Base-by-base conservation (phyloP, 35 echinoderm and acorn worm genomes). In the Ophioderma brevispina region DNA sequence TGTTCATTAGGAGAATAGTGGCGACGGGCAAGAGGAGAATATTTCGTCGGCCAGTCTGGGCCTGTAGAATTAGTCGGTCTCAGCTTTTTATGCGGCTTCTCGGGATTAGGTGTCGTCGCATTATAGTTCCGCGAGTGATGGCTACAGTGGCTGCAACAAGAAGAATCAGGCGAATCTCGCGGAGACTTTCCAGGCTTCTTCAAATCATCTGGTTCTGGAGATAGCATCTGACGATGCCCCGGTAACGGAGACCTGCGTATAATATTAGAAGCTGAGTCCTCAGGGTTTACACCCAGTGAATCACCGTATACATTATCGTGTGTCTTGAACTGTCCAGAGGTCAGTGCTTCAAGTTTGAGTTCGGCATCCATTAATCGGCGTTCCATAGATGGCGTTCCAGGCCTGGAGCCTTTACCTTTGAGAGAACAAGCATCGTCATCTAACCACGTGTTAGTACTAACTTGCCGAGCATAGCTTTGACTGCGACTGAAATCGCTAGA, bases 351-450 rank as follows among this genome's bases (percentile, higher is more conserved):
- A 18, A 70, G 59, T n/a, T n/a, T n/a, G n/a, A n/a, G n/a, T 30
- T 70, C 17, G 2, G n/a, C 59, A 70, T 70, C 59, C 6, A 4
- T 8, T 2, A 25, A 15, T 18, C n/a, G 5, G 28, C 28, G 59
- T 32, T 85, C 83, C 43, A 85, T 33, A 15, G 28, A 63, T 14
- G 83, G 83, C 30, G 83, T 85, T 33, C 83, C 83, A 17, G 31
- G 43, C 10, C 55, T 31, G 5, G 59, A 70, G 4, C 59, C 5
- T 70, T 70, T 70, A 46, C 59, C 59, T 70, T 70, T 70, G 59
- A 70, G 59, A 15, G 59, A 70, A 25, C 59, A 70, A 13, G 15
- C 59, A 25, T 70, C 59, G 2, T 70, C 59, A 70, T 70, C 59
- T 25, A 70, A 25, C 6, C 5, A 70, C 23, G 59, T 70, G 28